A percentile compares a stretch with the other conserved stretches of the same genome.
Evolutionary conservation across 2,888 invertebrate species (phyloP).

Genomic region (Nymphalis c-album): DNA sequence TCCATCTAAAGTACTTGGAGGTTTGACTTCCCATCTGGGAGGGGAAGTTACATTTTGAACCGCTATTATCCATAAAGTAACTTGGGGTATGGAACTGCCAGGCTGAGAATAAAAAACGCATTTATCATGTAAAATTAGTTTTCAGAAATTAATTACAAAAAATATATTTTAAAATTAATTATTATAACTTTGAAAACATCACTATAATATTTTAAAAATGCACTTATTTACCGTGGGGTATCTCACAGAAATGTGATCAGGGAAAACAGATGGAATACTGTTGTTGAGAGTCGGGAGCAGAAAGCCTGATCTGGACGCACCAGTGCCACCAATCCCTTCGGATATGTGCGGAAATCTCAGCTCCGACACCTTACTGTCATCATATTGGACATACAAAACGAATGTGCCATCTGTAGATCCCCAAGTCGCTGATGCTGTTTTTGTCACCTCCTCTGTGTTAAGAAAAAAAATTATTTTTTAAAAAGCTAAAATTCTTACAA

Average conservation of each 20-base stretch:
- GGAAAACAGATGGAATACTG: conserved; percentile 85
- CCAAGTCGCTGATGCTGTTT: conserved; percentile 92
- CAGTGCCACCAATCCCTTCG: conserved; percentile 83
- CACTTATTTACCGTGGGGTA: conserved; percentile 87
- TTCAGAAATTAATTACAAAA: background rate
- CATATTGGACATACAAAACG: conserved; percentile 92
- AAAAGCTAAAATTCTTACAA: background rate
- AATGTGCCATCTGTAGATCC: conserved; percentile 90
- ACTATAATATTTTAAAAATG: background rate
- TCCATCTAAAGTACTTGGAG: conserved; percentile 88
- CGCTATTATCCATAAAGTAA: conserved; percentile 90
- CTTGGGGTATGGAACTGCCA: conserved; percentile 92
- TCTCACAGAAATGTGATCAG: conserved; percentile 88
- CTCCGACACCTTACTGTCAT: conserved; percentile 89
- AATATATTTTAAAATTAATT: background rate
- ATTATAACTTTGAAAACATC: no score
- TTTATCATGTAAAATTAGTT: background rate
- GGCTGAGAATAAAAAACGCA: conserved; percentile 77
- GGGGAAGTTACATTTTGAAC: conserved; percentile 85
- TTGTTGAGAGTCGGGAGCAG: conserved; percentile 65
- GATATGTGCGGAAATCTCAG: conserved; percentile 92
- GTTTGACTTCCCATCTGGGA: conserved; percentile 85
- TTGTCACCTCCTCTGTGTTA: conserved; percentile 91
- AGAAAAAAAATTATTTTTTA: background rate
- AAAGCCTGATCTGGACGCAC: conserved; percentile 80